These are phyloP conservation scores for Synanthedon tipuliformis DNA, from an alignment of 2,888 invertebrate species.

Conservation along the genomic window DNA sequence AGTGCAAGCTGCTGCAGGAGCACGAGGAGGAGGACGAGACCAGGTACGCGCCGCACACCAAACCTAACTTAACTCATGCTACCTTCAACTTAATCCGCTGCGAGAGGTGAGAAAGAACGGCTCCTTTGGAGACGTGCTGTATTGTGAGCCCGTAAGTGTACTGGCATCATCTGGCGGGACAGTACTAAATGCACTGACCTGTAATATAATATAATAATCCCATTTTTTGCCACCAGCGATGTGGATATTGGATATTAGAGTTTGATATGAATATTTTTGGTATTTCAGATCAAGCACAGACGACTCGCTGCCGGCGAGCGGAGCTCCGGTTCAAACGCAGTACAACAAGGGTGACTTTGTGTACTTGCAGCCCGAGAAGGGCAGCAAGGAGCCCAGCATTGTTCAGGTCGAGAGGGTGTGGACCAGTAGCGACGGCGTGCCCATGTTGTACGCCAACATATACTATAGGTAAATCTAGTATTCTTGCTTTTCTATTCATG, in stretches of 20 bases:
- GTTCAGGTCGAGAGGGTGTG: slow-evolving; percentile 90
- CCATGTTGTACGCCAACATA: slow-evolving; percentile 92
- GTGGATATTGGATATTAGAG: neutral
- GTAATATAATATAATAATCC: too few relatives aligned
- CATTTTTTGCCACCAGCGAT: too few relatives aligned
- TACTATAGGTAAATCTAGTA: slow-evolving; percentile 69
- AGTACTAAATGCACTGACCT: too few relatives aligned
- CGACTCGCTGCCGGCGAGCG: slow-evolving; percentile 54
- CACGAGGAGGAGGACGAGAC: slow-evolving; percentile 82
- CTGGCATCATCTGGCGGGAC: too few relatives aligned
- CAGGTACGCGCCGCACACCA: slow-evolving; percentile 22
- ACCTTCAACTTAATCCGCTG: too few relatives aligned
- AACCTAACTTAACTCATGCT: too few relatives aligned
- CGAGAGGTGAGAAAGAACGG: too few relatives aligned
- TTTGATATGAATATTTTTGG: neutral
- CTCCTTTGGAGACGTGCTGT: too few relatives aligned
- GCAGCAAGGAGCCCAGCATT: slow-evolving; percentile 80
- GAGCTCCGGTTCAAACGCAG: slow-evolving; percentile 43
- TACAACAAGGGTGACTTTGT: slow-evolving; percentile 88
- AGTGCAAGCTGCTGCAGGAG: slow-evolving; percentile 81
- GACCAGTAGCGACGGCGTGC: slow-evolving; percentile 84
- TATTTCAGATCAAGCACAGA: slow-evolving; percentile 51
- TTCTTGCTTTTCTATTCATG: too few relatives aligned
- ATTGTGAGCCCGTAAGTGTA: too few relatives aligned
- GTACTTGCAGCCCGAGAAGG: slow-evolving; percentile 80